A percentile compares a stretch with the other conserved stretches of the same genome.
phyloP scores from a whole-genome alignment of 2,888 invertebrate genomes.

The Masnerella sp. region DNA sequence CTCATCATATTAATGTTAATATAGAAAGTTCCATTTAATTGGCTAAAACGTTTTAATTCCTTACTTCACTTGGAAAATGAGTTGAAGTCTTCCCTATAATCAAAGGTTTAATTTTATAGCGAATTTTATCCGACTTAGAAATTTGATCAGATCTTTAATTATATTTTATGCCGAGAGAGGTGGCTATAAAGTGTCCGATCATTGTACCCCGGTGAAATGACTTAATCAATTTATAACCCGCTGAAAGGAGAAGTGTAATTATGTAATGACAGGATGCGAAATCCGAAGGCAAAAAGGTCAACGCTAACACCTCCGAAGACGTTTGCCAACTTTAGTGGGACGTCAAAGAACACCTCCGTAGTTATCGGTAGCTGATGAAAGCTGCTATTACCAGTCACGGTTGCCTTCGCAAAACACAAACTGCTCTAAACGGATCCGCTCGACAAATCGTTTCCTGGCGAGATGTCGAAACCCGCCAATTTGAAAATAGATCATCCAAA shows the following conservation, averaged over 20 bases:
- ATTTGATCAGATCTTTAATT: constrained; percentile 25
- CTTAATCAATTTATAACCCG: constrained; percentile 40
- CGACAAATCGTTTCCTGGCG: constrained; percentile 2
- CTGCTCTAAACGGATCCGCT: constrained; percentile 4
- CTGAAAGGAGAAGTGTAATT: constrained; percentile 31
- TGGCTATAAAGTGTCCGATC: constrained; percentile 16
- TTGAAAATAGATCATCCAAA: background rate
- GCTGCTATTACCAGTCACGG: constrained; percentile 43
- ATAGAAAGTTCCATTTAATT: no score
- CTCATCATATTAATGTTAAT: no score
- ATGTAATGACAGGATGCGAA: constrained; percentile 37
- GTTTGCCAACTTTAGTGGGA: constrained; percentile 29
- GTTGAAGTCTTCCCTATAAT: no score
- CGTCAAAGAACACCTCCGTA: constrained; percentile 29
- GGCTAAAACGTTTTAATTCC: no score
- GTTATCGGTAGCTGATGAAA: constrained; percentile 48
- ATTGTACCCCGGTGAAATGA: constrained; percentile 13
- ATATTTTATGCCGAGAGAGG: constrained; percentile 1
- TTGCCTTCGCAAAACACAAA: constrained; percentile 46
- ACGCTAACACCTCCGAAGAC: constrained; percentile 36
- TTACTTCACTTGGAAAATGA: no score
- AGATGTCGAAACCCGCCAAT: background rate
- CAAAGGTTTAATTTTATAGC: no score
- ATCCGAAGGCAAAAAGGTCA: constrained; percentile 38
- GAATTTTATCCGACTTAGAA: no score